Evolutionary conservation across 2,888 invertebrate genomes (phyloP).

Genomic region (Epinotia nisella): DNA sequence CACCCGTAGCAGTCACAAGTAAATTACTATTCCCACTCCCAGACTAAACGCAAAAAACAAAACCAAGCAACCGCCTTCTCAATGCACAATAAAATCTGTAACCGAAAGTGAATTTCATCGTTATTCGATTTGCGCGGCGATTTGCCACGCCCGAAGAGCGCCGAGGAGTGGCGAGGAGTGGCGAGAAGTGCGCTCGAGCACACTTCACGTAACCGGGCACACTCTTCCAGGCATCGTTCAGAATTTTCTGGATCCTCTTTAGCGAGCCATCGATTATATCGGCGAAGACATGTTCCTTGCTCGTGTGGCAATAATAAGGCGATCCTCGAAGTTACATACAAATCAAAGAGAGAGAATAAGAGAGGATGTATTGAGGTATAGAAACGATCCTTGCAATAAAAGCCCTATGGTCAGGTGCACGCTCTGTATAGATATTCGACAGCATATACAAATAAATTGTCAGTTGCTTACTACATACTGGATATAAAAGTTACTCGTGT

Average conservation of each 20-base stretch:
- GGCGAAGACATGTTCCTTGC: slow-evolving; percentile 10
- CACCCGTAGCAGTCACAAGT: not conserved
- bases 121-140: slow-evolving; percentile 44
- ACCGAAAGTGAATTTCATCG: slow-evolving; percentile 44
- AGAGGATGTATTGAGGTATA: too few species aligned
- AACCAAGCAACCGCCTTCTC: slow-evolving; percentile 30
- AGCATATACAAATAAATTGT: too few species aligned
- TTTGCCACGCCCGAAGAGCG: slow-evolving; percentile 34
- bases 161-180: slow-evolving; percentile 45
- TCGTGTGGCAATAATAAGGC: not conserved
- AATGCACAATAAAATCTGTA: slow-evolving; percentile 41
- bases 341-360: not conserved
- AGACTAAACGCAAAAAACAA: slow-evolving; percentile 11
- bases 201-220: slow-evolving; percentile 39
- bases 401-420: too few species aligned
- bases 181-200: slow-evolving; percentile 42
- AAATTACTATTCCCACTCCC: slow-evolving; percentile 20
- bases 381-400: too few species aligned
- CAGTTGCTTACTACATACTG: too few species aligned
- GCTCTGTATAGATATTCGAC: too few species aligned
- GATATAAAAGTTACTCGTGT: too few species aligned
- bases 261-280: slow-evolving; percentile 21
- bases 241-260: slow-evolving; percentile 31
- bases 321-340: not conserved
- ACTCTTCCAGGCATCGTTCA: slow-evolving; percentile 34